Evolutionary conservation across 2,113 vertebrate genomes (phyloP).

Genomic region (Isurus oxyrinchus): DNA sequence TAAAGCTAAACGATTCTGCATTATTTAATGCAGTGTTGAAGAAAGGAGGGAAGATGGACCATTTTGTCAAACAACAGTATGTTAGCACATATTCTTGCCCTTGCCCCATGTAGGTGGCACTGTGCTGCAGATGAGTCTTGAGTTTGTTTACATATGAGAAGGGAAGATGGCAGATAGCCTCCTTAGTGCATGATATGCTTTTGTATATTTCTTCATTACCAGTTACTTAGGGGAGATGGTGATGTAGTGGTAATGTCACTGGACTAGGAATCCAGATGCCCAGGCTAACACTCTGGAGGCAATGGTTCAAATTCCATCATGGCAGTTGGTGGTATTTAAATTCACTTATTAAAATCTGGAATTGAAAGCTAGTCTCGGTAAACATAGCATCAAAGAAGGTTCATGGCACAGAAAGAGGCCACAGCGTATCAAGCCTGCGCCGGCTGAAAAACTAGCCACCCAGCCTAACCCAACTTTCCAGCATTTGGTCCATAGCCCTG

Average conservation of each 20-base stretch:
- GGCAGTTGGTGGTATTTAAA: not conserved
- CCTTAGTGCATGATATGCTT: not conserved
- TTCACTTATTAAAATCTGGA: not conserved
- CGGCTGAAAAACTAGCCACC: too few species aligned
- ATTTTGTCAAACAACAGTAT: not conserved
- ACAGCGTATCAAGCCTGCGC: too few species aligned
- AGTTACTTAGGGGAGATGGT: not conserved
- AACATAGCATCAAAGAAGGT: too few species aligned
- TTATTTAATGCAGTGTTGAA: not conserved
- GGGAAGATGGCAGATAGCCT: not conserved
- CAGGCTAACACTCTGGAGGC: not conserved
- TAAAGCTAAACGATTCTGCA: not conserved
- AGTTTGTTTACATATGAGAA: not conserved
- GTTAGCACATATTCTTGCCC: not conserved
- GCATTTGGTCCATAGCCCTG: too few species aligned
- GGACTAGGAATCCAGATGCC: not conserved
- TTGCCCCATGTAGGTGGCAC: not conserved
- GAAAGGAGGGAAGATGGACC: not conserved
- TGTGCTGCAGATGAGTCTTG: not conserved
- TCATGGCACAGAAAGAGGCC: too few species aligned
- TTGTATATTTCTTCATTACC: not conserved
- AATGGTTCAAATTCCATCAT: not conserved
- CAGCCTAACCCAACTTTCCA: too few species aligned
- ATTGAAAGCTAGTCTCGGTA: not conserved
- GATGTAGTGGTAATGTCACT: not conserved